Base-by-base conservation (phyloP, 2,797 vertebrate genomes). In the Acrocephalus scirpaceus region DNA sequence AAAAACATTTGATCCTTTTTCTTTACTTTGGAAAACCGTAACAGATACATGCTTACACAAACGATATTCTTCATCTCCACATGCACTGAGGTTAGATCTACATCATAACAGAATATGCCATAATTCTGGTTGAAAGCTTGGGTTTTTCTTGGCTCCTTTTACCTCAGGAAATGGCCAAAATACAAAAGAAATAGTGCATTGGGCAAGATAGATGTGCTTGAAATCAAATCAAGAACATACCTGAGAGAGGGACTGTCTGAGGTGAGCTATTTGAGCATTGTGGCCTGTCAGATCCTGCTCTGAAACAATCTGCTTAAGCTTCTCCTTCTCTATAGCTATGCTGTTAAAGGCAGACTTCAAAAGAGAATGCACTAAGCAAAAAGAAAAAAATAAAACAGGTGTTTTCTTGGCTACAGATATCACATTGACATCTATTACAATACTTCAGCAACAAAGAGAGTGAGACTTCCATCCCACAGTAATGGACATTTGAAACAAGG, bases 311-410 rank as follows among this genome's bases (percentile, higher is more conserved):
- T 99, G 99, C 96, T 99, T 99, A 93, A 99, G 99, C 97, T 99
- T 99, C 96, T 99, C 99, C 96, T 99, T 99, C 97, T 99, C 99
- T 96, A 99, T 99, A 90, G 99, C 99, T 97, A 99, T 99, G 62
- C 99, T 99, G 97, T 99, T 99, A 98, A 99, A 99, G 32, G 99
- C 99, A 73, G 99, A 99, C 98, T 99, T 99, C 98, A 99, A 97
- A 96, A 99, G 98, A 83, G 99, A 99, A 96, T 99, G 99, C 71
- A 99, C 99, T 99, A 96, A 23, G 91, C 7, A 85, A 93, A 95
- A 62, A 88, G 15, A 75, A 57, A 74, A 93, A 36, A 86, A 65
- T 11, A 73, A 70, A 88, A 48, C 18, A 90, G 81, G 21, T 20
- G 18, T 40, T 80, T 88, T 57, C 47, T 92, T 50, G 91, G 82